Base-by-base conservation (phyloP, 2,113 vertebrate genomes). In the Collichthys lucidus region DNA sequence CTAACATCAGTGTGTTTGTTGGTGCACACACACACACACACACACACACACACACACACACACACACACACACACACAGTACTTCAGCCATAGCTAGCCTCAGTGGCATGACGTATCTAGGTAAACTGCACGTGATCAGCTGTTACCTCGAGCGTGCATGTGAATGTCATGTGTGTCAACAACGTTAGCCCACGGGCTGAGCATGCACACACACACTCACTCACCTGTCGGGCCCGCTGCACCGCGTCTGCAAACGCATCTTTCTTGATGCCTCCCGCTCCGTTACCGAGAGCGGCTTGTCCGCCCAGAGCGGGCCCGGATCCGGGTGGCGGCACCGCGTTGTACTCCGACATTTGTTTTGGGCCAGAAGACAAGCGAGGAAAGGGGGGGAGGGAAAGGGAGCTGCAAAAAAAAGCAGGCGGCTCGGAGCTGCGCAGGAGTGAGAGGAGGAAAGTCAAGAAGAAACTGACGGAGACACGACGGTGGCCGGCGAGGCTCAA, bases 171-270 rank as follows among this genome's bases (percentile, higher is more conserved):
- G 55, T 14, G 52, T 35, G 26, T 68, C 15, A 26, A 22, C 56
- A 9, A 5, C 15, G 49, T 44, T 10, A 68, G 79, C 46, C 14
- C 20, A 9, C 5, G 49, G 49, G 86, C 83, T 83, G 57, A 19
- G 55, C 68, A 8, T 2, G 2, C 26, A 26, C 26, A 26, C 26
- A 26, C 26, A 26, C 26, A 26, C 26, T 2, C 26, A 26, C 79
- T 93, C 80, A 96, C 96, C 96, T 96, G 96, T 83, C 96, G 95
- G 82, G 96, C 96, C 82, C 96, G 94, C 92, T 96, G 95, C 75
- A 97, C 96, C 11, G 96, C 96, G 86, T 97, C 96, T 22, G 96
- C 96, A 68, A 97, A 97, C 46, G 96, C 96, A 91, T 97, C 96
- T 86, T 96, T 96, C 84, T 96, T 96, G 57, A 76, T 69, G 78